Evolutionary conservation across 1,140 invertebrate genomes (phyloP), one percentile per base, ranked within the genome.

Genomic region (Brachionus sp.): DNA sequence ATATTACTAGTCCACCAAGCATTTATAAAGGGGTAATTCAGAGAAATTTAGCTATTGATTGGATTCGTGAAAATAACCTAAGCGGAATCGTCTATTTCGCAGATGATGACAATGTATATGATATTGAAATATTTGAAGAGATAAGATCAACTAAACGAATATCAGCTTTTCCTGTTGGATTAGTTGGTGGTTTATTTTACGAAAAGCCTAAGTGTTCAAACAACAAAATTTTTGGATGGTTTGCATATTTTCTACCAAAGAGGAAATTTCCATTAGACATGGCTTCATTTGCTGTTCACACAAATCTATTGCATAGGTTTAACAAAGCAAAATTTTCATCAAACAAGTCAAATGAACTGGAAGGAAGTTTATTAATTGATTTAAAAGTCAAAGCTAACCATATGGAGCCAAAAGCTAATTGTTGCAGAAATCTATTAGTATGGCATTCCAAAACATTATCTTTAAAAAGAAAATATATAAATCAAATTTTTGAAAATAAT

Each of bases 31-130:
- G 97, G 13, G 95, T 98, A 0, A 92, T 94, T 84, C 97, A 99
- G 89, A 91, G 97, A 85, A 99, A 99, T 90, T 89, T 92, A 9
- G 97, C 93, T 3, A 87, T 99, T 5, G 90, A 91, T 37, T 99
- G 96, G 95, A 89, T 99, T 5, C 90, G 95, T 75, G 89, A 91
- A 35, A 93, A 95, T 84, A 84, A 88, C 5, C 10, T 2, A 53
- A 77, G 13, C 12, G 73, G 73, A 42, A 42, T 77, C 9, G 73
- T 99, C 0, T 99, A 95, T 90, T 99, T 99, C 90, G 97, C 96
- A 88, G 97, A 99, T 88, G 97, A 99, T 89, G 97, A 99, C 87
- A 99, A 99, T 87, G 93, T 94, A 2, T 98, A 98, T 87, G 92
- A 93, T 84, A 86, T 96, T 19, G 92, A 94, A 87, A 88, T 98